Evolutionary conservation across 2,888 invertebrate genomes (phyloP).

Genomic region (Epirrita christyi): DNA sequence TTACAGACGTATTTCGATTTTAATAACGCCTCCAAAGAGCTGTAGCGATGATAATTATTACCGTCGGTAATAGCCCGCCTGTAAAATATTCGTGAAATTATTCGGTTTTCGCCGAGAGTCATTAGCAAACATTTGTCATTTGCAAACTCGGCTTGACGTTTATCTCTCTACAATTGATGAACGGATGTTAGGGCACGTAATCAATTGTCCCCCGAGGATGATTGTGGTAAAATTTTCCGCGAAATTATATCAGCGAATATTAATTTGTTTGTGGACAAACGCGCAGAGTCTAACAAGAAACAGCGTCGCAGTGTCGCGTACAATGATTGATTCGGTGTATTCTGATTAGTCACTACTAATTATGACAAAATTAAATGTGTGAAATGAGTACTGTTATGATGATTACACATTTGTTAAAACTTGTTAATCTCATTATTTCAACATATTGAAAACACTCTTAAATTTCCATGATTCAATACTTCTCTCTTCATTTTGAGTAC

Average conservation of each 20-base stretch:
- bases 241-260: constrained; percentile 52
- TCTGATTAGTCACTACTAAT: constrained; percentile 10
- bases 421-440: too few relatives aligned
- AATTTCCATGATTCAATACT: too few relatives aligned
- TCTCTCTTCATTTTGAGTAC: neutral
- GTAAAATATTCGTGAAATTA: constrained; percentile 67
- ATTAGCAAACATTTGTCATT: constrained; percentile 82
- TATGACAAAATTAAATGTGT: neutral
- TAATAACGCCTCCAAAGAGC: constrained; percentile 48
- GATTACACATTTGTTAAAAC: too few relatives aligned
- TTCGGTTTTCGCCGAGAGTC: constrained; percentile 69
- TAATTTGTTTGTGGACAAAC: constrained; percentile 49
- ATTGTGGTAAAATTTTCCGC: constrained; percentile 60
- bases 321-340: constrained; percentile 27
- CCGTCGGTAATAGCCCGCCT: constrained; percentile 53
- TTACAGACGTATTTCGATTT: constrained; percentile 53
- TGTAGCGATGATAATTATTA: constrained; percentile 55
- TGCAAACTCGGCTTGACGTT: constrained; percentile 76
- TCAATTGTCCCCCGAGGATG: constrained; percentile 71
- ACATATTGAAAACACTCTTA: too few relatives aligned
- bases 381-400: too few relatives aligned
- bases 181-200: constrained; percentile 75
- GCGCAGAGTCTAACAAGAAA: constrained; percentile 26
- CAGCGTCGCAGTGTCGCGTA: constrained; percentile 16
- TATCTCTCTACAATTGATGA: constrained; percentile 78